Evolutionary conservation across 1,140 invertebrate genomes (phyloP).

Genomic region (Cydia pomonella): DNA sequence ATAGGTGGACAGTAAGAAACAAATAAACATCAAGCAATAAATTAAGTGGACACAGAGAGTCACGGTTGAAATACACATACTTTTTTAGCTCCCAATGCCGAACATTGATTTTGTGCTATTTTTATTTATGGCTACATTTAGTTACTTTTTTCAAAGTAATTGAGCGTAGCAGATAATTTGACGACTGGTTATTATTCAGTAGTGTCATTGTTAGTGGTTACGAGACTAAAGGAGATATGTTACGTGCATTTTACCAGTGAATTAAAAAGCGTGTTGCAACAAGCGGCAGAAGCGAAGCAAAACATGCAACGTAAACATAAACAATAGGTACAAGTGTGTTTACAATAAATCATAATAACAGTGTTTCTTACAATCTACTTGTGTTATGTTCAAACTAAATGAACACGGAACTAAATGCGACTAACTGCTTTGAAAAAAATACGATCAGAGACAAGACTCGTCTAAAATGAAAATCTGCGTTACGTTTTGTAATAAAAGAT

Average conservation of each 20-base stretch:
- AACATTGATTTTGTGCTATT: conserved; percentile 9
- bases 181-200: background rate
- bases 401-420: conserved; percentile 44
- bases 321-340: conserved; percentile 55
- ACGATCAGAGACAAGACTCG: conserved; percentile 75
- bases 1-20: conserved; percentile 3
- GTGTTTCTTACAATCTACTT: conserved; percentile 23
- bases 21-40: conserved; percentile 31
- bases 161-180: background rate
- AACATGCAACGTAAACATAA: conserved; percentile 63
- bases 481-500: conserved; percentile 78
- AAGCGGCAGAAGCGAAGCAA: conserved; percentile 54
- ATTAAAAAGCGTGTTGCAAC: conserved; percentile 47
- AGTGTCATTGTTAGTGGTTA: background rate
- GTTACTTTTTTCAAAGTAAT: background rate
- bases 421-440: conserved; percentile 49
- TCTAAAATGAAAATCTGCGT: conserved; percentile 67
- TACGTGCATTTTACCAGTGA: conserved; percentile 19
- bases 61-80: conserved; percentile 7
- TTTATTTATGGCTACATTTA: conserved; percentile 18
- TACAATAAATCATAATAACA: conserved; percentile 24
- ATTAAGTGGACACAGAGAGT: conserved; percentile 19
- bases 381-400: conserved; percentile 24
- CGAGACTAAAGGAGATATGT: background rate
- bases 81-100: background rate